Conservation (phyloP, 2,113 vertebrate species). For the Hyla sarda region DNA sequence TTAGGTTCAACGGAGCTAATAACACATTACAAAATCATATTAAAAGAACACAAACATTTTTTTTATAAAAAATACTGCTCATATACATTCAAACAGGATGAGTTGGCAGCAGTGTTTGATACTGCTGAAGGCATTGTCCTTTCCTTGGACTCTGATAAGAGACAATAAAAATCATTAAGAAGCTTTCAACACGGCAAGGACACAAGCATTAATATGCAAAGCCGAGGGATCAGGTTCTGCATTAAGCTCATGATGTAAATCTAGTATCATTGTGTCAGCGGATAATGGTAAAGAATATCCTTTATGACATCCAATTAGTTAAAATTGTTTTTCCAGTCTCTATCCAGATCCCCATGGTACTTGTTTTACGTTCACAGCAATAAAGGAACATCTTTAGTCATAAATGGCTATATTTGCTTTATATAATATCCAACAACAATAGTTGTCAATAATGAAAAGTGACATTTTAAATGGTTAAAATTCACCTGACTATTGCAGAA, state of each 20-base stretch:
- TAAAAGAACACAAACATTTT: not conserved
- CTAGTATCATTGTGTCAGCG: conserved; percentile 55
- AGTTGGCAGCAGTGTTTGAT: not conserved
- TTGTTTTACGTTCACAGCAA: not conserved
- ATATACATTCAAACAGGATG: not conserved
- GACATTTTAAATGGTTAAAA: not conserved
- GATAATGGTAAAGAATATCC: conserved; percentile 53
- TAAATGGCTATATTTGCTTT: not conserved
- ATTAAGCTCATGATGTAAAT: conserved; percentile 54
- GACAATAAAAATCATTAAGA: conserved; percentile 58
- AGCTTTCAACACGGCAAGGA: conserved; percentile 52
- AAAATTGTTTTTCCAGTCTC: conserved; percentile 9
- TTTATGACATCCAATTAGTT: conserved; percentile 46
- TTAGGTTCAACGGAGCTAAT: not conserved
- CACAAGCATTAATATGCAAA: conserved; percentile 56
- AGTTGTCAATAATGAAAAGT: not conserved
- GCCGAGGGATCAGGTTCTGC: conserved; percentile 53
- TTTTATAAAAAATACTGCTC: not conserved
- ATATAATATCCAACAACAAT: not conserved
- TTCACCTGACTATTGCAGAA: not conserved
- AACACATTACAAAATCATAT: not conserved
- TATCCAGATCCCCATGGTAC: not conserved
- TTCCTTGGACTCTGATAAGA: conserved; percentile 13
- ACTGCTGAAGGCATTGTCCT: not conserved
- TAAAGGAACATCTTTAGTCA: not conserved